Percentiles rank a stretch among this genome's conserved stretches.
Evolutionary conservation across 2,113 vertebrate genomes (phyloP).

Genomic region (Tachycineta bicolor): DNA sequence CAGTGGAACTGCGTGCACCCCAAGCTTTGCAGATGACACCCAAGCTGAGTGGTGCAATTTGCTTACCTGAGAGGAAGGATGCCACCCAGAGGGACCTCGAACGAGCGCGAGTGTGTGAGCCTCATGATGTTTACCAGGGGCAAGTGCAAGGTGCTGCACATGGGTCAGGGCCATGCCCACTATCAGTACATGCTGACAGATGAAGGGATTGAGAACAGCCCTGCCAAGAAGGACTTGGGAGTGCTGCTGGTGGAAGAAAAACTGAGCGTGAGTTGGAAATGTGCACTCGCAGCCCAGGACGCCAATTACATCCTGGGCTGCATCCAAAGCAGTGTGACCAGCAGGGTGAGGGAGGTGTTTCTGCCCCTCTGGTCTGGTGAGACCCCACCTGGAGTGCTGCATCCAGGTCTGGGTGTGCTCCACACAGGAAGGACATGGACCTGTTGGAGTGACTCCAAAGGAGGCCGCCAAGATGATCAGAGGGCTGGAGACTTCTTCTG

Average conservation of each 20-base stretch:
- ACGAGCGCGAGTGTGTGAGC: background rate
- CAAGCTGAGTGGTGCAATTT: background rate
- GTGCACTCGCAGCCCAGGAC: rapidly evolving
- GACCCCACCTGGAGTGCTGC: background rate
- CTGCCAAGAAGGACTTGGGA: background rate
- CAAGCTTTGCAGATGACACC: background rate
- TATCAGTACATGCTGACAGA: background rate
- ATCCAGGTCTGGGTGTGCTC: background rate
- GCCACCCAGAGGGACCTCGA: background rate
- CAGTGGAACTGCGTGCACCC: background rate
- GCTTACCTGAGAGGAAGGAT: background rate
- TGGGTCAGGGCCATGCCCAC: background rate
- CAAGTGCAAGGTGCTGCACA: background rate
- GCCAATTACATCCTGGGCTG: background rate
- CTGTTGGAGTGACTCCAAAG: background rate
- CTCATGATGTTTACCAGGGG: background rate
- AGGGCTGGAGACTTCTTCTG: background rate
- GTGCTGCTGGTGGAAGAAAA: background rate
- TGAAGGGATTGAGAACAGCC: background rate
- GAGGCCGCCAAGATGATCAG: background rate
- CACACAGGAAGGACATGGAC: background rate
- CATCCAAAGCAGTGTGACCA: background rate
- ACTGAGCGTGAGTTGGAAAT: rapidly evolving
- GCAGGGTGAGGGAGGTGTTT: background rate
- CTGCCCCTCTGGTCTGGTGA: background rate